Conservation (phyloP, 92 coral and sea anemone species). For the Scolanthus callimorphus region DNA sequence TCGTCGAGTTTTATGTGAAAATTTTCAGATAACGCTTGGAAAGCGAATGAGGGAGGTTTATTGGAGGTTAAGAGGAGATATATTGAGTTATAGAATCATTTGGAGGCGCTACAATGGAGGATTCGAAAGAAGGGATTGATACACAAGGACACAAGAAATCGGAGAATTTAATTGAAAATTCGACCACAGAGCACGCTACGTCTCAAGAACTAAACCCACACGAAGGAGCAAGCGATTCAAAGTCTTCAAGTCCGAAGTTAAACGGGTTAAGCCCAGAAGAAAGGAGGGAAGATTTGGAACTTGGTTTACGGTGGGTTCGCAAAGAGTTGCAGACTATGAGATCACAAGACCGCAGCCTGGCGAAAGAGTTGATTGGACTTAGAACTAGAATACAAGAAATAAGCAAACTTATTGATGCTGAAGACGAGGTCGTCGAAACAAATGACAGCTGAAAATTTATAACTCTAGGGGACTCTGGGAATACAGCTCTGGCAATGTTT, state of each 20-base stretch:
- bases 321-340: constrained; percentile 54
- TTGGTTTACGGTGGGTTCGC: constrained; percentile 57
- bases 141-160: too few species aligned
- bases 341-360: constrained; percentile 58
- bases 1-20: too few species aligned
- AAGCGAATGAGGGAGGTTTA: too few species aligned
- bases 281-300: constrained; percentile 50
- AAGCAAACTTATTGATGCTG: constrained; percentile 29
- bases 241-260: neutral
- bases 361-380: constrained; percentile 61
- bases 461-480: too few species aligned
- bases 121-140: too few species aligned
- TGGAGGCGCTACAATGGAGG: too few species aligned
- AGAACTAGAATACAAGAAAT: constrained; percentile 60
- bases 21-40: too few species aligned
- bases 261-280: constrained; percentile 19
- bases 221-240: neutral
- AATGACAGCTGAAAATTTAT: too few species aligned
- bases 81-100: too few species aligned
- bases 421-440: constrained; percentile 26
- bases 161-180: too few species aligned
- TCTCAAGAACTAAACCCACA: neutral
- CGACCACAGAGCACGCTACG: neutral
- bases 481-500: too few species aligned
- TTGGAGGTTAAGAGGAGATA: too few species aligned